Conservation (phyloP, 2,797 vertebrate species). For the Cygnus olor region DNA sequence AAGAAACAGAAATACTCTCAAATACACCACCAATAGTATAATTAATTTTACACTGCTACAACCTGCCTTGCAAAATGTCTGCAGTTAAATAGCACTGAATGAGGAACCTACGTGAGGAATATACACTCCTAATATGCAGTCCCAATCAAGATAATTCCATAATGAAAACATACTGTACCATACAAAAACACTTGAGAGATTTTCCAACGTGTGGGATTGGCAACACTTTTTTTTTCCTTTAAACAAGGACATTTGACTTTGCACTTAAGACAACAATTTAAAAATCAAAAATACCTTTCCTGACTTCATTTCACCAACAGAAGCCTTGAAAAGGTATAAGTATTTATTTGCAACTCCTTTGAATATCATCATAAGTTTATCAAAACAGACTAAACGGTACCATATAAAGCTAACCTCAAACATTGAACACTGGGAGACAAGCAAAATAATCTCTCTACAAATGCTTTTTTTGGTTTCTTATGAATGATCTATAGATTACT, state of each 20-base stretch:
- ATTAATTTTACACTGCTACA: not conserved
- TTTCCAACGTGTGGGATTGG: not conserved
- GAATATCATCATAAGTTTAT: not conserved
- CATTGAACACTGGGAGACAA: not conserved
- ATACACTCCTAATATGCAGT: not conserved
- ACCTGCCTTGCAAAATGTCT: not conserved
- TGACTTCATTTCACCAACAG: not conserved
- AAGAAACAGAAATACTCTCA: not conserved
- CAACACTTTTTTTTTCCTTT: not conserved
- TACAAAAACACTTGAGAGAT: not conserved
- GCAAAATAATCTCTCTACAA: not conserved
- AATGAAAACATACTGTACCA: not conserved
- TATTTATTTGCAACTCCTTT: not conserved
- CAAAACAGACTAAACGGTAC: not conserved
- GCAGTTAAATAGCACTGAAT: not conserved
- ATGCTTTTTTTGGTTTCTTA: not conserved
- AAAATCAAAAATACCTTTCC: not conserved
- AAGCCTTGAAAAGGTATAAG: not conserved
- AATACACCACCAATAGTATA: not conserved
- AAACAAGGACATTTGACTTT: not conserved
- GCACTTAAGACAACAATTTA: not conserved
- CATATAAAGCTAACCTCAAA: not conserved
- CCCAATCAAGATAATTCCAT: not conserved
- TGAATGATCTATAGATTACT: not conserved
- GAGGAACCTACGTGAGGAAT: not conserved